Conservation (phyloP, 2,113 vertebrate species). For the Urocolius indicus region DNA sequence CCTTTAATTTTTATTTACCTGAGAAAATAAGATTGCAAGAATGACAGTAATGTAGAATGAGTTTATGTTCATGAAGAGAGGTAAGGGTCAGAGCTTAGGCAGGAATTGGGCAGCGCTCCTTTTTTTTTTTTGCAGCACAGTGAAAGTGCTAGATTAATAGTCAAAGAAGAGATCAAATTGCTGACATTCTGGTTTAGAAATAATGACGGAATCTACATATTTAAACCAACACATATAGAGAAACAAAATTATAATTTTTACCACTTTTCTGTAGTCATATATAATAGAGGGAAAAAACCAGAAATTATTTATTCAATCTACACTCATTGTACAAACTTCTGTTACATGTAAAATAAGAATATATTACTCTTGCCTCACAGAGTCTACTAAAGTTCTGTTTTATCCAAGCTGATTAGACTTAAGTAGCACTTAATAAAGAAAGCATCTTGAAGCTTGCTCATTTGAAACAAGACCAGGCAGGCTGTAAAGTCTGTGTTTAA, state of each 20-base stretch:
- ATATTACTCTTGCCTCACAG: neutral
- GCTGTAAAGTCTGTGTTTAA: neutral
- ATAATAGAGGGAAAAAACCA: neutral
- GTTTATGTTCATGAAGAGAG: neutral
- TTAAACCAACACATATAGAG: neutral
- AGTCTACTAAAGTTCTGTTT: neutral
- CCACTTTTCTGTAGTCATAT: neutral
- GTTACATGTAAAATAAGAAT: neutral
- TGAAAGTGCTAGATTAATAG: neutral
- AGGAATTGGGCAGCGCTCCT: neutral
- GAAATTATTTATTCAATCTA: neutral
- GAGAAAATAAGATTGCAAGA: neutral
- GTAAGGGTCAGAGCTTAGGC: neutral
- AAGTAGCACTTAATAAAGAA: neutral
- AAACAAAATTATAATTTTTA: neutral
- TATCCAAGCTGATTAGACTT: neutral
- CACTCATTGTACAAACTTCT: neutral
- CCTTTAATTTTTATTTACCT: neutral
- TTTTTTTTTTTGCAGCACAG: neutral
- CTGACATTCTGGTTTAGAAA: neutral
- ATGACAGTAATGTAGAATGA: neutral
- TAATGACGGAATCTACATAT: neutral
- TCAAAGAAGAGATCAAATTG: neutral
- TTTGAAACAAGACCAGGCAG: neutral
- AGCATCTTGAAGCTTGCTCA: neutral